phyloP scores from a whole-genome alignment of 2,888 invertebrate species.

The Chorisops tibialis region DNA sequence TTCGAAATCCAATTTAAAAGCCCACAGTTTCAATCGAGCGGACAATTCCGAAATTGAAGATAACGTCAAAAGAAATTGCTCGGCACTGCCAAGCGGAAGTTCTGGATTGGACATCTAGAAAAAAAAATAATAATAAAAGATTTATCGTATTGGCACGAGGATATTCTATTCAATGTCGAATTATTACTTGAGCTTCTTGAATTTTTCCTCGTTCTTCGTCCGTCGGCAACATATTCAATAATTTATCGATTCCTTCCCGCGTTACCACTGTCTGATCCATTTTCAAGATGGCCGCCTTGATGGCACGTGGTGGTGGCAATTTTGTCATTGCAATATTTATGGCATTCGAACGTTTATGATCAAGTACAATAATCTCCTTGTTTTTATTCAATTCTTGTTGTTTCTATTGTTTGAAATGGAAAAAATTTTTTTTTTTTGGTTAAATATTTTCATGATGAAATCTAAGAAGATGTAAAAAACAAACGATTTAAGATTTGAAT shows the following conservation, averaged over 20 bases:
- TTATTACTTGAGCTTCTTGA: constrained; percentile 83
- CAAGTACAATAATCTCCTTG: constrained; percentile 90
- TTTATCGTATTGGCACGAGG: constrained; percentile 15
- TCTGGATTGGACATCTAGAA: constrained; percentile 49
- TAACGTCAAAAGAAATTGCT: constrained; percentile 95
- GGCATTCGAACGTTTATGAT: constrained; percentile 96
- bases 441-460: no score
- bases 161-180: no score
- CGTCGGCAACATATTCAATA: constrained; percentile 94
- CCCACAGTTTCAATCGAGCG: constrained; percentile 92
- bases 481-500: not conserved
- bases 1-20: constrained; percentile 98
- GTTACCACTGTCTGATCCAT: constrained; percentile 99
- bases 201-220: constrained; percentile 96
- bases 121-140: not conserved
- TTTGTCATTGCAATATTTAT: constrained; percentile 99
- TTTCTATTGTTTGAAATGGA: constrained; percentile 57
- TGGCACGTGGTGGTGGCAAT: constrained; percentile 93
- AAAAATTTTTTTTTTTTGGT: not conserved
- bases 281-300: constrained; percentile 97
- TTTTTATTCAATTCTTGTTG: constrained; percentile 80
- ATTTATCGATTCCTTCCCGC: constrained; percentile 96
- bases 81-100: constrained; percentile 76
- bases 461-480: no score
- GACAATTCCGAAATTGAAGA: constrained; percentile 94